These are phyloP conservation scores for Aulostomus chinensis DNA, from an alignment of 2,797 vertebrate genomes.

Conservation along the genomic window DNA sequence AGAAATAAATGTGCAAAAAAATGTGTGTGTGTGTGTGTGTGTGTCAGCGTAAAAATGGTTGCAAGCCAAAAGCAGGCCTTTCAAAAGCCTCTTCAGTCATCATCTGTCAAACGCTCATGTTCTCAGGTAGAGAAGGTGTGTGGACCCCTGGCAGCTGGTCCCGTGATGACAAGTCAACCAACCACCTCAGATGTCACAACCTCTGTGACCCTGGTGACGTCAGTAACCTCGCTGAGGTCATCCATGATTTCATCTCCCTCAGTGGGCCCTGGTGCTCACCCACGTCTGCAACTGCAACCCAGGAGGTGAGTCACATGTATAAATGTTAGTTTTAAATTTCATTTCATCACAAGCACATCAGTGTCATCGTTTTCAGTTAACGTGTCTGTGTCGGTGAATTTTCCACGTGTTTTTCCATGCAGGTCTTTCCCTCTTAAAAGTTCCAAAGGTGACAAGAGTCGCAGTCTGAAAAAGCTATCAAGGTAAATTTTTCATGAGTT, in stretches of 20 bases:
- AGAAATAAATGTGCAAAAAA: no score
- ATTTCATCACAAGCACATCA: no score
- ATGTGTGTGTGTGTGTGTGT: no score
- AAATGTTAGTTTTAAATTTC: no score
- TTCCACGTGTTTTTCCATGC: conserved; percentile 15
- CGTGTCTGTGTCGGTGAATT: neutral
- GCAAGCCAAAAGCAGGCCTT: neutral
- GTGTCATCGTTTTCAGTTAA: no score
- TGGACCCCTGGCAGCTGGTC: conserved; percentile 61
- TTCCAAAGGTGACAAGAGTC: conserved; percentile 87
- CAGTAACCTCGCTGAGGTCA: conserved; percentile 17
- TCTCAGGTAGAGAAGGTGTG: conserved; percentile 79
- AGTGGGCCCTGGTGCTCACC: conserved; percentile 24
- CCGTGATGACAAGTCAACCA: conserved; percentile 39
- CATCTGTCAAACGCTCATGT: neutral
- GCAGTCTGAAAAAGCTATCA: conserved; percentile 90
- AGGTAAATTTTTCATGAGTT: conserved; percentile 71
- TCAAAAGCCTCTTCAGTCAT: neutral
- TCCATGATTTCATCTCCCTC: conserved; percentile 26
- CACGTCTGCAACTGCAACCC: conserved; percentile 58
- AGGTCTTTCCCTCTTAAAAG: conserved; percentile 90
- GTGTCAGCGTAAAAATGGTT: no score
- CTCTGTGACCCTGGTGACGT: conserved; percentile 21
- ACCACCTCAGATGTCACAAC: conserved; percentile 19
- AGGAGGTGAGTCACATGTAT: conserved; percentile 74